phyloP scores from a whole-genome alignment of 2,888 invertebrate genomes.

The Lymantria monacha region DNA sequence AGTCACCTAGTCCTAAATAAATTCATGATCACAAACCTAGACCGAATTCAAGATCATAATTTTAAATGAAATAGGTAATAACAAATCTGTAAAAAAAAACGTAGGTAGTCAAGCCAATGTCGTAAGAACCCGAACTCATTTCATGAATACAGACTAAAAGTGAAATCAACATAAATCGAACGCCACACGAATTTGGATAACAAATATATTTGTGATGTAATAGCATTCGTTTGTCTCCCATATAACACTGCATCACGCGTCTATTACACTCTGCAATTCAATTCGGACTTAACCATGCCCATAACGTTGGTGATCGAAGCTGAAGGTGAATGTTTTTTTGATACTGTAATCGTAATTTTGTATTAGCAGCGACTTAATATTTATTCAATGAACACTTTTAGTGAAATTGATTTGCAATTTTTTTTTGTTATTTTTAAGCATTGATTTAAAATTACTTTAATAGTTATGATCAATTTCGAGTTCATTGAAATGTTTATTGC shows the following conservation, averaged over 20 bases:
- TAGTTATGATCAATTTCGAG: too few relatives aligned
- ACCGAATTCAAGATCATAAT: background rate
- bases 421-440: too few relatives aligned
- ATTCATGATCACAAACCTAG: background rate
- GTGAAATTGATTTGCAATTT: too few relatives aligned
- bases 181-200: slow-evolving; percentile 31
- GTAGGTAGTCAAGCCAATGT: background rate
- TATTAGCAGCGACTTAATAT: background rate
- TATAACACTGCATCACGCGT: slow-evolving; percentile 42
- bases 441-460: too few relatives aligned
- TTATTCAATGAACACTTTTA: too few relatives aligned
- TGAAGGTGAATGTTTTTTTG: slow-evolving; percentile 3
- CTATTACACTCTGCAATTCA: slow-evolving; percentile 11
- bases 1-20: too few relatives aligned
- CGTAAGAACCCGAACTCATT: background rate
- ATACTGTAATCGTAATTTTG: slow-evolving; percentile 6
- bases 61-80: background rate
- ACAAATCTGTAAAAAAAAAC: background rate
- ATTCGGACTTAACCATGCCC: slow-evolving; percentile 1
- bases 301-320: background rate
- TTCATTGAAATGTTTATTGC: too few relatives aligned
- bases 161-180: slow-evolving; percentile 34
- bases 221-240: slow-evolving; percentile 23
- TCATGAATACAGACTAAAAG: slow-evolving; percentile 21
- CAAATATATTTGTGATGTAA: slow-evolving; percentile 38